Percentiles rank a stretch among this genome's conserved stretches.
These are phyloP conservation scores for Simalia tracyae DNA, from an alignment of 2,797 vertebrate genomes.

Conservation along the genomic window DNA sequence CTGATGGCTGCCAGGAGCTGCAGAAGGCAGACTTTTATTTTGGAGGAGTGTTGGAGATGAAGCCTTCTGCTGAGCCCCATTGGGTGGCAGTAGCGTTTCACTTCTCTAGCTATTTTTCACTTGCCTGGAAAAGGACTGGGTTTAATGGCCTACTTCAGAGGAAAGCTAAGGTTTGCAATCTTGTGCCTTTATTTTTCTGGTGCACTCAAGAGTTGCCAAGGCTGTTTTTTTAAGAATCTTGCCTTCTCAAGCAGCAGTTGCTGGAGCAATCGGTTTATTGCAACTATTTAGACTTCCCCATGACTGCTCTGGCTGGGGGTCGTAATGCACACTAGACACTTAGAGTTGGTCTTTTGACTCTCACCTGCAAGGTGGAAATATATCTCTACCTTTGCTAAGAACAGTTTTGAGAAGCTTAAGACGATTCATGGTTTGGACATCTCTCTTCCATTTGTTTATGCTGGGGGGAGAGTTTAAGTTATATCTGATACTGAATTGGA, in stretches of 20 bases:
- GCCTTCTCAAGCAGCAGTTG: neutral
- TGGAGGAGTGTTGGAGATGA: constrained; percentile 30
- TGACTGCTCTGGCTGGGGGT: too few relatives aligned
- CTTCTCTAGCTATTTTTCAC: neutral
- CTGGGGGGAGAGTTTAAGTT: neutral
- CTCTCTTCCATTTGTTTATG: neutral
- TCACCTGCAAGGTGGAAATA: neutral
- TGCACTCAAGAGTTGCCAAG: neutral
- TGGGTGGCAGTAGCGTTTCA: constrained; percentile 22
- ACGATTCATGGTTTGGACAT: neutral
- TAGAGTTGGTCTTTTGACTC: neutral
- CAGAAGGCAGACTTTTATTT: constrained; percentile 61
- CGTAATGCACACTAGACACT: neutral
- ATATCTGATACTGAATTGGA: neutral
- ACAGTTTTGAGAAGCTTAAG: neutral
- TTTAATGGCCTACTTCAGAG: neutral
- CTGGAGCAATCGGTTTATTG: neutral
- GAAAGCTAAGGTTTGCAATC: neutral
- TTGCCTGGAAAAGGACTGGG: neutral
- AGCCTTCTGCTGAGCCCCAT: neutral
- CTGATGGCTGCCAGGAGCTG: neutral
- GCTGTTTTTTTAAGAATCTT: neutral
- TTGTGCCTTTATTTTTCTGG: neutral
- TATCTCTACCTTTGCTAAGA: neutral
- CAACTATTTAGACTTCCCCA: neutral